A percentile compares a stretch with the other conserved stretches of the same genome.
Conservation (phyloP, 1,140 invertebrate genomes). For the Battus philenor region DNA sequence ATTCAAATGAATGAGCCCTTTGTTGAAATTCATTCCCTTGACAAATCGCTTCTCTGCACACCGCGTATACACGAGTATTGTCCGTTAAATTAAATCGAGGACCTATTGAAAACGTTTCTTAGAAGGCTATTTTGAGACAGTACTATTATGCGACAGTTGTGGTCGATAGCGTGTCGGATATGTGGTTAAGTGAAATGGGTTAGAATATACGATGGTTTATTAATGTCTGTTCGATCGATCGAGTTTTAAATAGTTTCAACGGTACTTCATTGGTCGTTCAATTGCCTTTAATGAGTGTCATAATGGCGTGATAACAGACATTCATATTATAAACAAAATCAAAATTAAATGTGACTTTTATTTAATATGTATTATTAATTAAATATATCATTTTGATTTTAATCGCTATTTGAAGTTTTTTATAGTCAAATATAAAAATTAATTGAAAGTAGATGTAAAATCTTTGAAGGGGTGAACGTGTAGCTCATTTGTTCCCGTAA, state of each 20-base stretch:
- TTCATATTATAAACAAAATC: too few species aligned
- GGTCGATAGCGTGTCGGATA: conserved; percentile 47
- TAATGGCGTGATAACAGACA: too few species aligned
- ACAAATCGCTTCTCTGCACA: conserved; percentile 66
- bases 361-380: too few species aligned
- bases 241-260: conserved; percentile 24
- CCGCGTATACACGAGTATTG: conserved; percentile 46
- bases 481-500: too few species aligned
- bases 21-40: conserved; percentile 72
- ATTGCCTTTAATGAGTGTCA: not conserved
- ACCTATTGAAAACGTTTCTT: conserved; percentile 56
- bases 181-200: conserved; percentile 37
- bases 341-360: too few species aligned
- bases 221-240: conserved; percentile 27
- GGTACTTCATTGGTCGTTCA: not conserved
- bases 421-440: too few species aligned
- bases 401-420: too few species aligned
- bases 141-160: conserved; percentile 57
- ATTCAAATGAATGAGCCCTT: conserved; percentile 70
- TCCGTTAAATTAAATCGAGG: conserved; percentile 64
- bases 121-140: conserved; percentile 59
- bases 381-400: too few species aligned
- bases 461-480: too few species aligned
- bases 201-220: conserved; percentile 42
- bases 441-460: too few species aligned